Evolutionary conservation across 2,113 vertebrate species (phyloP), one percentile per base, ranked within the genome.

Genomic region (Melanostigma gelatinosum): DNA sequence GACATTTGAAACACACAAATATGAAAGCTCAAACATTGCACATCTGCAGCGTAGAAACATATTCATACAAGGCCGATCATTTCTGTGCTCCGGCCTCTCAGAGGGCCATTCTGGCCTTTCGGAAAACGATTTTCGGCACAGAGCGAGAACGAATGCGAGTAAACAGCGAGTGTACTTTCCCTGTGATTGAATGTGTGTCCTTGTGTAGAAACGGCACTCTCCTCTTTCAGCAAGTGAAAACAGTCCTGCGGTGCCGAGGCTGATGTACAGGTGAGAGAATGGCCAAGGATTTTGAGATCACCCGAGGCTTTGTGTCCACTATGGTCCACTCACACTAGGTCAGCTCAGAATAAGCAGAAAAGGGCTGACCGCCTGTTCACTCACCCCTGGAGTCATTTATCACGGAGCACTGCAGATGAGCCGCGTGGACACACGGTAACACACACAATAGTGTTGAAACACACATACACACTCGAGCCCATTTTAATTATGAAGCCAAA

Each of bases 321-420:
- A 54, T 57, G 85, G 64, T 82, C 87, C 65, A 50, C 80, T 88
- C 88, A 90, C 86, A 84, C 84, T 83, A 58, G 90, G 90, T 91
- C 91, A 88, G 92, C 90, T 90, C 86, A 91, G 91, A 94, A 92
- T 92, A 92, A 91, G 87, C 83, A 78, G 77, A 85, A 69, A 69
- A 84, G 81, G 87, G 79, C 82, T 89, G 90, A 89, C 83, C 74
- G 71, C 80, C 44, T 82, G 86, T 86, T 79, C 84, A 78, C 85
- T 90, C 85, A 75, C 75, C 86, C 92, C 90, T 68, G 80, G 80
- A 93, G 89, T 89, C 89, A 92, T 94, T 91, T 89, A 92, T 93
- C 90, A 89, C 88, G 87, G 67, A 46, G 69, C 65, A 55, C 62
- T 79, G 84, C 90, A 88, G 85, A 88, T 85, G 83, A 82, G 75